These are phyloP conservation scores for Spicauda simplicius DNA, from an alignment of 2,888 invertebrate species.

Conservation along the genomic window DNA sequence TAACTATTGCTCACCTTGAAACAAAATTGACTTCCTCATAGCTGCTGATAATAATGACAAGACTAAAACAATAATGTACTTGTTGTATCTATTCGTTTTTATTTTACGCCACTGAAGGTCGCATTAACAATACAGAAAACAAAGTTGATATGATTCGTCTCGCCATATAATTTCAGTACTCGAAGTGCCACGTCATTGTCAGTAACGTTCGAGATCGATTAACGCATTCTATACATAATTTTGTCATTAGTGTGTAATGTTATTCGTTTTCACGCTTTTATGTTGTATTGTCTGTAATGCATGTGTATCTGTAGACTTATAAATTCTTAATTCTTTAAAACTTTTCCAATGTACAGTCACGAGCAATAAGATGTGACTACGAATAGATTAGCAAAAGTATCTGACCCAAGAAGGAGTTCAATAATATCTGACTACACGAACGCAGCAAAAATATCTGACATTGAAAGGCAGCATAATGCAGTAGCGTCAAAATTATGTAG, in stretches of 20 bases:
- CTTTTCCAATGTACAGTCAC: too few species aligned
- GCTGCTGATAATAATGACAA: slow-evolving; percentile 75
- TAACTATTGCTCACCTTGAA: slow-evolving; percentile 73
- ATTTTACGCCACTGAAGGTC: slow-evolving; percentile 77
- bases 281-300: not conserved
- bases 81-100: slow-evolving; percentile 72
- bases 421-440: too few species aligned
- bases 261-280: not conserved
- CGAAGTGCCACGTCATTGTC: slow-evolving; percentile 76
- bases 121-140: slow-evolving; percentile 77
- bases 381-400: too few species aligned
- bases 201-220: slow-evolving; percentile 76
- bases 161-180: slow-evolving; percentile 80
- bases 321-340: too few species aligned
- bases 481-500: too few species aligned
- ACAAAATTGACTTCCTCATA: slow-evolving; percentile 77
- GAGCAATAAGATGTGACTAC: too few species aligned
- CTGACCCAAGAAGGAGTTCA: too few species aligned
- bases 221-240: slow-evolving; percentile 54
- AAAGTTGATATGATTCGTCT: slow-evolving; percentile 76
- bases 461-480: too few species aligned
- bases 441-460: too few species aligned
- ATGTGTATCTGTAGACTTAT: too few species aligned
- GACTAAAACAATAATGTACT: slow-evolving; percentile 79
- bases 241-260: not conserved